phyloP scores from a whole-genome alignment of 2,113 vertebrate genomes.

The Paedocypris sp. region DNA sequence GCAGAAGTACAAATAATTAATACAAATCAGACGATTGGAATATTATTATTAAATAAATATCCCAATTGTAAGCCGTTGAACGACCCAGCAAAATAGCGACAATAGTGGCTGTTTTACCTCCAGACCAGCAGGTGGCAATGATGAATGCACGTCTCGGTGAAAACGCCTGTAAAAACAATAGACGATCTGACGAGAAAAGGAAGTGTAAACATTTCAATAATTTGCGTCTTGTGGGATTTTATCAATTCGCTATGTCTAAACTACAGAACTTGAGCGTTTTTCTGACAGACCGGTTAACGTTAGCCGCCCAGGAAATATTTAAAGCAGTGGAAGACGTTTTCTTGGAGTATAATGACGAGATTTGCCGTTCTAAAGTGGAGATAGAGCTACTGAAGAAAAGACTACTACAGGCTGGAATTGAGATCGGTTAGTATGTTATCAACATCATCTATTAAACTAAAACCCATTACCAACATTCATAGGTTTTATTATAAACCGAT shows the following conservation, averaged over 20 bases:
- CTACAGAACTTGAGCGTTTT: slow-evolving; percentile 59
- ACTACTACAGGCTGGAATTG: slow-evolving; percentile 59
- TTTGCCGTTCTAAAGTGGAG: slow-evolving; percentile 55
- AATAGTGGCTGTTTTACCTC: not conserved
- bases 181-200: not conserved
- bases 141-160: not conserved
- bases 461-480: too few species aligned
- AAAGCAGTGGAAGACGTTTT: slow-evolving; percentile 63
- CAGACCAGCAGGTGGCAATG: not conserved
- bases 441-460: too few species aligned
- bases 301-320: slow-evolving; percentile 63
- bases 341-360: slow-evolving; percentile 62
- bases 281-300: slow-evolving; percentile 60
- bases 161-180: not conserved
- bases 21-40: too few species aligned
- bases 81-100: too few species aligned
- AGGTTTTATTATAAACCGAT: too few species aligned
- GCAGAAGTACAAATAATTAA: not conserved
- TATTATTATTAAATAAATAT: too few species aligned
- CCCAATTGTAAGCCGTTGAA: too few species aligned
- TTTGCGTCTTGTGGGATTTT: too few species aligned
- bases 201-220: not conserved
- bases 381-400: slow-evolving; percentile 59
- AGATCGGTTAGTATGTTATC: slow-evolving; percentile 63
- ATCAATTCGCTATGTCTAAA: slow-evolving; percentile 49